These are phyloP conservation scores for Drosophila carrolli DNA, from an alignment of 1,140 invertebrate genomes.

Conservation along the genomic window DNA sequence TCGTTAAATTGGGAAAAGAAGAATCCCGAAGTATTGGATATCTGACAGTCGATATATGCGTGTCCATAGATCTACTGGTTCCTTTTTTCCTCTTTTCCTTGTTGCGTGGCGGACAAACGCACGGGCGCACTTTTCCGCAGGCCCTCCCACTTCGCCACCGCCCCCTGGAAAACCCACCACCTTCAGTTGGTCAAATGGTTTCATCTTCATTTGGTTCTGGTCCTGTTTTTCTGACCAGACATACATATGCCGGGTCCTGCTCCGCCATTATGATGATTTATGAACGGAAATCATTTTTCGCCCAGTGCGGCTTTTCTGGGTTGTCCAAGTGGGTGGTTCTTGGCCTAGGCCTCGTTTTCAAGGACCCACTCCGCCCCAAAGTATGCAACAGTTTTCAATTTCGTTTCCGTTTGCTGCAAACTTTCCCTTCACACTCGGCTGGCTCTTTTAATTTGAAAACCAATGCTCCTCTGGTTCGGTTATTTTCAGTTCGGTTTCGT, in stretches of 20 bases:
- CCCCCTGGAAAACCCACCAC: constrained; percentile 20
- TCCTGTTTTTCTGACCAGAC: constrained; percentile 21
- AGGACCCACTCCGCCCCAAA: constrained; percentile 22
- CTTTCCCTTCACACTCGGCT: constrained; percentile 62
- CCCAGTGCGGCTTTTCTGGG: constrained; percentile 21
- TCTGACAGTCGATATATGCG: constrained; percentile 1
- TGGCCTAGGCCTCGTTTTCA: constrained; percentile 20
- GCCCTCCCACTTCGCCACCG: neutral
- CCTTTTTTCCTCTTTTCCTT: neutral
- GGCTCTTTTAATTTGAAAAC: constrained; percentile 74
- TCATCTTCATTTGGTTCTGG: constrained; percentile 72
- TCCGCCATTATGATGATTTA: constrained; percentile 77
- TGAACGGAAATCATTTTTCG: constrained; percentile 78
- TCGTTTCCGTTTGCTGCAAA: constrained; percentile 49
- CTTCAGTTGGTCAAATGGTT: constrained; percentile 66
- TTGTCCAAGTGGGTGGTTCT: neutral
- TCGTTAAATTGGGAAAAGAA: too few relatives aligned
- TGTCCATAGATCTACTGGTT: constrained; percentile 12
- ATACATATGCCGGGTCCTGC: constrained; percentile 32
- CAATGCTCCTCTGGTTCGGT: constrained; percentile 40
- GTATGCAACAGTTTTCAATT: constrained; percentile 74
- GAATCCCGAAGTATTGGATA: constrained; percentile 4
- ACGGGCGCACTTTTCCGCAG: constrained; percentile 45
- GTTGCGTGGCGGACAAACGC: constrained; percentile 61
- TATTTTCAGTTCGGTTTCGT: constrained; percentile 9